phyloP scores from a whole-genome alignment of 2,888 invertebrate species.

The Eupithecia pulchellata region DNA sequence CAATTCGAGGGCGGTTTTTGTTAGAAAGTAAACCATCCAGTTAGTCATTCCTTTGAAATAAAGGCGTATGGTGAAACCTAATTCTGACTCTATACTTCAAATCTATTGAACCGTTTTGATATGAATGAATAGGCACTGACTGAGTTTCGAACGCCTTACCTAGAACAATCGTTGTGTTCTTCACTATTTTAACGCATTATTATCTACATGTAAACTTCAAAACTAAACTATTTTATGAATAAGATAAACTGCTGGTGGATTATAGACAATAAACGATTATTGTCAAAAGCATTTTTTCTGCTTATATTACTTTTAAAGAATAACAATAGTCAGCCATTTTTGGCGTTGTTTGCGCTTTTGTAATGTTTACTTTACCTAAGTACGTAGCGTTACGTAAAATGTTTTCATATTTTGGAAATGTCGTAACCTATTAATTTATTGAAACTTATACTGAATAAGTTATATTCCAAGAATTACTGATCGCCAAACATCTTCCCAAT shows the following conservation, averaged over 20 bases:
- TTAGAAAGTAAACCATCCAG: background rate
- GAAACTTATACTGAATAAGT: background rate
- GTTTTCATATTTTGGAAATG: too few relatives aligned
- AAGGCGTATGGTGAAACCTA: background rate
- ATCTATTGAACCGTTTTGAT: background rate
- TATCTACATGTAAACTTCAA: background rate
- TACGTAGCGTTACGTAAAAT: too few relatives aligned
- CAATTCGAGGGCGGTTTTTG: background rate
- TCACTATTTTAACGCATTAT: background rate
- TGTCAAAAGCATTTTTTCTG: background rate
- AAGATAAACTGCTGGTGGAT: too few relatives aligned
- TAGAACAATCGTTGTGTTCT: background rate
- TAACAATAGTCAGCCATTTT: background rate
- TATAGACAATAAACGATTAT: background rate
- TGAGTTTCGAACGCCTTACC: background rate
- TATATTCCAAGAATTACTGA: background rate
- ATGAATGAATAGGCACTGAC: background rate
- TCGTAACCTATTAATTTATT: background rate
- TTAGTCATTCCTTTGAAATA: background rate
- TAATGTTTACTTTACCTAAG: background rate
- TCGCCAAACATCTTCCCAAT: background rate
- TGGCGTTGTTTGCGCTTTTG: background rate
- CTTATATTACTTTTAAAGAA: background rate
- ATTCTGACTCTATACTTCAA: background rate
- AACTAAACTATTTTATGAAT: background rate